Percentiles rank a stretch among this genome's conserved stretches.
Conservation (phyloP, 2,888 invertebrate genomes). For the Myathropa florea region DNA sequence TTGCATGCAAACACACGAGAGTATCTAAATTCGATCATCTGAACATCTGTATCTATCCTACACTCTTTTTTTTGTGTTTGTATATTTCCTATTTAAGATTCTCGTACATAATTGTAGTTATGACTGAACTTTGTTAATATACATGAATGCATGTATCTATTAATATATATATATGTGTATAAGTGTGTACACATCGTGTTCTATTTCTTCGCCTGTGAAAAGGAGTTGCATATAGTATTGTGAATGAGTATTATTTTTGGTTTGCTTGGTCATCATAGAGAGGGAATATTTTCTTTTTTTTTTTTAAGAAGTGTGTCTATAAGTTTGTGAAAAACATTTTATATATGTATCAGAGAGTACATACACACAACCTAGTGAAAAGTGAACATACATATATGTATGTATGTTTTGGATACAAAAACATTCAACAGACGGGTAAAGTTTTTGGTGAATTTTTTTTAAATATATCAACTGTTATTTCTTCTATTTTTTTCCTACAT, state of each 20-base stretch:
- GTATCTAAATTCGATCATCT: conserved; percentile 6
- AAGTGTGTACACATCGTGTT: neutral
- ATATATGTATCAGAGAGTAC: neutral
- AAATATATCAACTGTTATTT: neutral
- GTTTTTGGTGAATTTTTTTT: neutral
- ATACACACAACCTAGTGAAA: conserved; percentile 1
- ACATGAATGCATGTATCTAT: neutral
- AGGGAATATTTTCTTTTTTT: neutral
- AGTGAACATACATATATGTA: neutral
- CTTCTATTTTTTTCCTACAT: neutral
- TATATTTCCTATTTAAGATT: conserved; percentile 36
- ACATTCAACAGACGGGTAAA: neutral
- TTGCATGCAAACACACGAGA: conserved; percentile 34
- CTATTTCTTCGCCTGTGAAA: conserved; percentile 23
- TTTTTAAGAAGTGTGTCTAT: conserved; percentile 29
- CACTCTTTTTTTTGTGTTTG: neutral
- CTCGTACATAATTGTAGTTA: conserved; percentile 37
- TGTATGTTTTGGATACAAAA: neutral
- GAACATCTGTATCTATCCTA: conserved; percentile 17
- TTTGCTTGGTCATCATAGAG: conserved; percentile 37
- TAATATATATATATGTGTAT: neutral
- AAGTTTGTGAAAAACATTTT: conserved; percentile 9
- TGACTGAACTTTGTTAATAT: conserved; percentile 38
- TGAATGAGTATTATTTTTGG: conserved; percentile 46
- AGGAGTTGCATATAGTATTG: conserved; percentile 31